Conservation (phyloP, 2,888 invertebrate species). For the Morpho deidamia region DNA sequence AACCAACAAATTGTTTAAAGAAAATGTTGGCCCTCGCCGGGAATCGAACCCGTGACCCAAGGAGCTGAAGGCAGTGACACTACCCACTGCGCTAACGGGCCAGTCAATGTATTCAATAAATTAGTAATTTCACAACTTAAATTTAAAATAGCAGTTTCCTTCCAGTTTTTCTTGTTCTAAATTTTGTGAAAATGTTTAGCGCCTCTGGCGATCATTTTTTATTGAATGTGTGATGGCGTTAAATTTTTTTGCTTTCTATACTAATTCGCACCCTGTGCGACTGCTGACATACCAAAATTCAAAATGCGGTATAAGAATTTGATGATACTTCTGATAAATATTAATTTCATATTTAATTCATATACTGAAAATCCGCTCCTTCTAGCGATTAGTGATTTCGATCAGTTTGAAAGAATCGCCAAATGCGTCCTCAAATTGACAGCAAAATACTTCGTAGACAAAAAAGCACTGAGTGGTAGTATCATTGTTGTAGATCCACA, state of each 20-base stretch:
- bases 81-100: too few species aligned
- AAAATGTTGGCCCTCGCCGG: too few species aligned
- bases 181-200: background rate
- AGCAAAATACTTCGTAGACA: constrained; percentile 72
- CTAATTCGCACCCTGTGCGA: background rate
- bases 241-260: background rate
- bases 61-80: too few species aligned
- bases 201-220: background rate
- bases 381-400: constrained; percentile 53
- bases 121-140: too few species aligned
- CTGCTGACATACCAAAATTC: background rate
- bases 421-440: constrained; percentile 73
- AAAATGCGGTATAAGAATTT: constrained; percentile 8
- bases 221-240: too few species aligned
- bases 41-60: too few species aligned
- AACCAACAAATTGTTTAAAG: too few species aligned
- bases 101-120: too few species aligned
- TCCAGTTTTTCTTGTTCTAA: too few species aligned
- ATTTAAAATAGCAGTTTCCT: too few species aligned
- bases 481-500: constrained; percentile 72
- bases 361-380: constrained; percentile 51
- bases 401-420: constrained; percentile 59
- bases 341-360: constrained; percentile 35
- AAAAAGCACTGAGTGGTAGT: constrained; percentile 69
- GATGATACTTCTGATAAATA: constrained; percentile 7